These are phyloP conservation scores for Tolmerus cingulatus DNA, from an alignment of 2,888 invertebrate genomes.

Conservation along the genomic window DNA sequence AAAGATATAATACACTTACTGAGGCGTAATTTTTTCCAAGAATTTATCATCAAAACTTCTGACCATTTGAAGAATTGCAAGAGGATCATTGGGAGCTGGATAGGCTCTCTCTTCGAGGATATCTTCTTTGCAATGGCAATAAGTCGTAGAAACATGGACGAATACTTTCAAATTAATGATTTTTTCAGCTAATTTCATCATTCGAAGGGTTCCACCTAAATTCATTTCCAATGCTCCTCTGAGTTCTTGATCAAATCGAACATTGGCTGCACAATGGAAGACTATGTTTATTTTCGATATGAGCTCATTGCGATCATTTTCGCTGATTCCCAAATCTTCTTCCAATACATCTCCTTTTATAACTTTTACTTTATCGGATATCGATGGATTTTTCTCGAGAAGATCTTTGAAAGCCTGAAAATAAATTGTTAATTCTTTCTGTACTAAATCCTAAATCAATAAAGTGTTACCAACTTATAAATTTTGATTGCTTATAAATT, in stretches of 20 bases:
- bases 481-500: too few relatives aligned
- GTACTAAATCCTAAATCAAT: neutral
- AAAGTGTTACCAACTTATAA: too few relatives aligned
- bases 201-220: constrained; percentile 79
- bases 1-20: constrained; percentile 62
- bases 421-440: neutral
- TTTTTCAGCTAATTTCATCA: constrained; percentile 78
- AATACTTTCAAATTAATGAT: constrained; percentile 76
- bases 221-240: constrained; percentile 85
- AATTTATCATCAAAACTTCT: constrained; percentile 74
- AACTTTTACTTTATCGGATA: constrained; percentile 71
- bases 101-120: constrained; percentile 84
- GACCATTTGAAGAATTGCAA: constrained; percentile 71
- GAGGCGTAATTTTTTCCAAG: constrained; percentile 71
- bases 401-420: constrained; percentile 67
- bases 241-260: constrained; percentile 86
- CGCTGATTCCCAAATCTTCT: constrained; percentile 69
- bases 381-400: constrained; percentile 66
- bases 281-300: constrained; percentile 73
- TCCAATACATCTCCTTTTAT: constrained; percentile 73
- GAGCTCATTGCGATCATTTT: constrained; percentile 68
- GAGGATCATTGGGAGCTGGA: constrained; percentile 69
- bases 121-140: constrained; percentile 85
- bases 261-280: constrained; percentile 88
- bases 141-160: constrained; percentile 91